Evolutionary conservation across 2,113 vertebrate species (phyloP), one percentile per base, ranked within the genome.

Genomic region (Muntiacus reevesi): DNA sequence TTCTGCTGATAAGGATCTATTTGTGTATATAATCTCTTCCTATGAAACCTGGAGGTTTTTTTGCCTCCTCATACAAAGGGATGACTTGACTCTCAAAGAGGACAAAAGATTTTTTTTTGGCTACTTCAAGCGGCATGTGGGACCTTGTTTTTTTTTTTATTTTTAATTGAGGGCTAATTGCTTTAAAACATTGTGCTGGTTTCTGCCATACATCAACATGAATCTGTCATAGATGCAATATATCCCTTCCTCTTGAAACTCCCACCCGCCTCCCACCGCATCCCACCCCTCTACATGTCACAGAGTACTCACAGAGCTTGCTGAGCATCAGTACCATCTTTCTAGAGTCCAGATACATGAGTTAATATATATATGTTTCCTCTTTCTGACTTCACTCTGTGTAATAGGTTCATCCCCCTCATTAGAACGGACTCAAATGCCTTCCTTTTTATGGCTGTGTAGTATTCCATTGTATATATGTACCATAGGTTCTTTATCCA

Each of bases 1-100:
- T 33, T 60, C 86, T 11, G 1, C 33, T 60, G 84, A n/a, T 96
- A 95, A 93, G 79, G 64, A 95, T 81, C 95, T 96, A 87, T 82
- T 81, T 62, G 45, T 82, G 47, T 83, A 59, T 85, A 88, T 91
- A 87, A 96, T 89, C 81, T 28, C 93, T 60, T 93, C 76, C n/a
- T 55, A 59, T 62, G 87, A 96, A 89, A 92, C 27, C 21, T 23
- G 67, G 76, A 27, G 36, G 59, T 85, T 84, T 59, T 59, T 62
- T 79, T 95, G 47, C 60, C 40, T 87, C 14, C 23, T 89, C 87
- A 79, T 79, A 40, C 62, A 45, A 83, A 91, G 19, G 36, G n/a
- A 50, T 54, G 64, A 81, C 76, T 87, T 74, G 85, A 25, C 9
- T 95, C 59, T 93, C 81, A 85, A 0, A 25, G 62, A 86, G 76